Conservation (phyloP, 2,113 vertebrate genomes). For the Heloderma charlesbogerti region DNA sequence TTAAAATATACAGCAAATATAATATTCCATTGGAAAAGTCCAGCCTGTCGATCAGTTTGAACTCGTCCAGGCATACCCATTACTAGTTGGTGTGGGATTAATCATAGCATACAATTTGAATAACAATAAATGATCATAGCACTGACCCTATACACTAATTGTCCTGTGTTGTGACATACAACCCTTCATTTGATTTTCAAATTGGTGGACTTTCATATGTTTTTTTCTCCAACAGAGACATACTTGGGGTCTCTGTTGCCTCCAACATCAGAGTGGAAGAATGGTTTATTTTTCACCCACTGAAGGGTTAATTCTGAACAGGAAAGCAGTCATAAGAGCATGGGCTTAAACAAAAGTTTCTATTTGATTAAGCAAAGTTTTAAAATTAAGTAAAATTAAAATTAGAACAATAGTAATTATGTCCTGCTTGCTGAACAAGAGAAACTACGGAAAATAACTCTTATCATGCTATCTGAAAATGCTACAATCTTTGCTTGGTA, state of each 20-base stretch:
- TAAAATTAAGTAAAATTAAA: no score
- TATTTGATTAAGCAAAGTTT: neutral
- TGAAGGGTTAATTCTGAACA: neutral
- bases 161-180: neutral
- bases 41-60: neutral
- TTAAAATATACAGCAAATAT: neutral
- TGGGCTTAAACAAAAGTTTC: neutral
- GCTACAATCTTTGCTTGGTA: neutral
- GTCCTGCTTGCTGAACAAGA: neutral
- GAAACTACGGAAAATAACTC: neutral
- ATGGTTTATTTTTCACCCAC: neutral
- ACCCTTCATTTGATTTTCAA: neutral
- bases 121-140: neutral
- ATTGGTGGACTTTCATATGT: neutral
- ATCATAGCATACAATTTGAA: neutral
- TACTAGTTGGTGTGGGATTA: neutral
- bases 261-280: no score
- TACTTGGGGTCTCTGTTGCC: neutral
- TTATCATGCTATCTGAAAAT: neutral
- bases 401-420: neutral
- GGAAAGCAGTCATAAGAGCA: neutral
- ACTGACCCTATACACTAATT: neutral
- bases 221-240: neutral
- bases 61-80: neutral
- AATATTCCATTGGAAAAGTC: neutral